phyloP scores from a whole-genome alignment of 2,113 vertebrate genomes.

The Ciconia boyciana region DNA sequence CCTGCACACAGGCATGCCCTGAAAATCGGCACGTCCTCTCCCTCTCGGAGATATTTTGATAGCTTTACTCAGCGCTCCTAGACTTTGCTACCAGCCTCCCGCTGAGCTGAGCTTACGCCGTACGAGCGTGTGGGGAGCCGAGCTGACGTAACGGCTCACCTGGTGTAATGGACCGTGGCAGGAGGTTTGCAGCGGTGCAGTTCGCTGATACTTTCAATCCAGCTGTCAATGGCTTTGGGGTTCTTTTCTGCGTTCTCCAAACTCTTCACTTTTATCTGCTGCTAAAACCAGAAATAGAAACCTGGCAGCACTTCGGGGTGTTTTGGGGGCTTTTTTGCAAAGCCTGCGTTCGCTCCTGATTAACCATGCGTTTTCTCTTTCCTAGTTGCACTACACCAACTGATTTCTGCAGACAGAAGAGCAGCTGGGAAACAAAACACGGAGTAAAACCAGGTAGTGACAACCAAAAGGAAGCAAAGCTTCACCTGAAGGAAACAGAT shows the following conservation, averaged over 20 bases:
- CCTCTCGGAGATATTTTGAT: neutral
- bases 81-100: neutral
- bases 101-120: rapidly evolving
- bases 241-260: constrained; percentile 85
- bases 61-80: neutral
- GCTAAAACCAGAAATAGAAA: constrained; percentile 33
- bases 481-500: neutral
- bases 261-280: constrained; percentile 88
- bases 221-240: constrained; percentile 83
- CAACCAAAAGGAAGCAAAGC: neutral
- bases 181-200: constrained; percentile 82
- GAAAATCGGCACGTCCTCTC: rapidly evolving
- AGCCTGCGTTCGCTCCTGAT: neutral
- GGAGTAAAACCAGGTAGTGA: neutral
- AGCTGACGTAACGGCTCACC: constrained; percentile 10
- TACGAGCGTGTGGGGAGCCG: rapidly evolving
- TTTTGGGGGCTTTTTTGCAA: neutral
- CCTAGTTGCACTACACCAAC: neutral
- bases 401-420: neutral
- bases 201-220: constrained; percentile 89
- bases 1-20: rapidly evolving
- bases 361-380: neutral
- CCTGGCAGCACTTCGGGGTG: neutral
- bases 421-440: neutral
- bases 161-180: constrained; percentile 81